phyloP scores from a whole-genome alignment of 53 echinoderm and acorn worm species.

The Paracentrotus lividus region DNA sequence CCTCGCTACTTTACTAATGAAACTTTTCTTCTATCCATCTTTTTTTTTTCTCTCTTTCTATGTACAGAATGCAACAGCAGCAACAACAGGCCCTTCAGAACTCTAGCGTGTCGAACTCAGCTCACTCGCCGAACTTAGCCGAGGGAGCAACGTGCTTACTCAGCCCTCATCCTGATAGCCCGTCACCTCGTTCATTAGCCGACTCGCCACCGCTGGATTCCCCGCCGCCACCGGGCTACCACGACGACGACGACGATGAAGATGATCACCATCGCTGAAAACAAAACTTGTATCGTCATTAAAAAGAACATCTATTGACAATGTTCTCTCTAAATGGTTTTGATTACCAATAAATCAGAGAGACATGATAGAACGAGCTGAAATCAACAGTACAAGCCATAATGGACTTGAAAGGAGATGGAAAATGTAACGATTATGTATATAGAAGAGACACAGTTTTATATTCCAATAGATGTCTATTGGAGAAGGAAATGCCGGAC shows the following conservation, averaged over 20 bases:
- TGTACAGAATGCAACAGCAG: conserved; percentile 64
- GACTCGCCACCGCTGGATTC: conserved; percentile 71
- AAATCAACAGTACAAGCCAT: not conserved
- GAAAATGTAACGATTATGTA: conserved; percentile 1
- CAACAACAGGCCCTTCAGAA: conserved; percentile 68
- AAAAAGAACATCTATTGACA: not conserved
- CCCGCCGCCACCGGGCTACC: conserved; percentile 68
- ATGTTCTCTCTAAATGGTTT: not conserved
- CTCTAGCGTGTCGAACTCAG: conserved; percentile 66
- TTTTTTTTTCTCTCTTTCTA: too few relatives aligned
- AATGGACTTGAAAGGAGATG: not conserved
- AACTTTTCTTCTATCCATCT: conserved; percentile 36
- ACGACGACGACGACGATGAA: conserved; percentile 61
- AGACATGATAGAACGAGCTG: conserved; percentile 26
- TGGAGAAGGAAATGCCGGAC: not conserved
- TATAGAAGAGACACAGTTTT: conserved; percentile 32
- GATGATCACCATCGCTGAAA: conserved; percentile 29
- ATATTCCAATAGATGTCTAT: conserved; percentile 35
- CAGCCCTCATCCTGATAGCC: conserved; percentile 57
- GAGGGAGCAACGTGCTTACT: conserved; percentile 66
- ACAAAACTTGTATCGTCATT: not conserved
- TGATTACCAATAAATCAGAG: not conserved
- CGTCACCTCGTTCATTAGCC: conserved; percentile 57
- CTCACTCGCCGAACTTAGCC: conserved; percentile 58
- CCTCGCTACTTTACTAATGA: not conserved